Conservation (phyloP, 2,888 invertebrate species). For the Luperina nickerlii region DNA sequence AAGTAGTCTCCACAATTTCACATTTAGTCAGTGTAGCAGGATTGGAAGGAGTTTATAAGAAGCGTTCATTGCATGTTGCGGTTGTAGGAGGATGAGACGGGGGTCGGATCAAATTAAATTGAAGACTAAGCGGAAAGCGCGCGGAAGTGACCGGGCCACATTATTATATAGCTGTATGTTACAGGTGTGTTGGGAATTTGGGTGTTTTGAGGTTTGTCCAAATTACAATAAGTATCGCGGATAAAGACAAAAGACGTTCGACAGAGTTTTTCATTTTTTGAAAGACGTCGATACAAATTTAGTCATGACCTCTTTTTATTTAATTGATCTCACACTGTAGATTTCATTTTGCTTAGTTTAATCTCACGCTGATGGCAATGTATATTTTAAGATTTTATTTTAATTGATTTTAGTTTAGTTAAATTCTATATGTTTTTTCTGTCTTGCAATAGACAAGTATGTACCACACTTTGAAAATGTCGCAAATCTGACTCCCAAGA, state of each 20-base stretch:
- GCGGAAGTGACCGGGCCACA: conserved; percentile 73
- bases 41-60: conserved; percentile 81
- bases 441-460: too few relatives aligned
- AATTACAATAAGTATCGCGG: neutral
- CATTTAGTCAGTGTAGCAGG: conserved; percentile 69
- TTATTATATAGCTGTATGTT: conserved; percentile 68
- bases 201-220: neutral
- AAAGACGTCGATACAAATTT: neutral
- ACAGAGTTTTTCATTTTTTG: neutral
- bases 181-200: conserved; percentile 13
- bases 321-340: too few relatives aligned
- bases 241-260: neutral
- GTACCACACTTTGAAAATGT: too few relatives aligned
- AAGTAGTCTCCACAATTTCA: conserved; percentile 62
- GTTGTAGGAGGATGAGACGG: conserved; percentile 66
- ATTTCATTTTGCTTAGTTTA: too few relatives aligned
- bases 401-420: too few relatives aligned
- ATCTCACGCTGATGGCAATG: too few relatives aligned
- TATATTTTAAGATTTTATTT: too few relatives aligned
- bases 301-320: too few relatives aligned
- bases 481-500: too few relatives aligned
- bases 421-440: too few relatives aligned
- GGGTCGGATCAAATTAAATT: conserved; percentile 82
- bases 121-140: conserved; percentile 80
- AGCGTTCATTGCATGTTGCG: conserved; percentile 79